Evolutionary conservation across 1,140 invertebrate genomes (phyloP).

Genomic region (Nebria ingens): DNA sequence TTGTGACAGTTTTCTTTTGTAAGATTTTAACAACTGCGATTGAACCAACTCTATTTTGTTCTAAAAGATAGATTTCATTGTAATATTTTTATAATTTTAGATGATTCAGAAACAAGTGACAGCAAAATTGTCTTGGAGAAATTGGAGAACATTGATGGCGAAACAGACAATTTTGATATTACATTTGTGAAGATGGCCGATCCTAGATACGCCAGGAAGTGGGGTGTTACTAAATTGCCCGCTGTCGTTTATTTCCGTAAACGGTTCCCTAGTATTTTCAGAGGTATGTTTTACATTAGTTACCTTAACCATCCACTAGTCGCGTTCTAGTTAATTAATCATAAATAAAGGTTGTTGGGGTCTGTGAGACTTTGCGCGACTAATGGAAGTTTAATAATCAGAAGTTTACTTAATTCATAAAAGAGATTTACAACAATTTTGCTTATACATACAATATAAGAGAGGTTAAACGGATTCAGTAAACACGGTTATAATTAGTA

Average conservation of each 20-base stretch:
- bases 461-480: too few species aligned
- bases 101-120: slow-evolving; percentile 67
- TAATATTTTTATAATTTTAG: slow-evolving; percentile 35
- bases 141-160: slow-evolving; percentile 84
- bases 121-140: slow-evolving; percentile 70
- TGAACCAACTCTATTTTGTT: not conserved
- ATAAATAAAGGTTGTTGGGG: too few species aligned
- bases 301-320: too few species aligned
- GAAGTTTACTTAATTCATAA: not conserved
- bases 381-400: too few species aligned
- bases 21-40: slow-evolving; percentile 38
- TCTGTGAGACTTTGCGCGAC: too few species aligned
- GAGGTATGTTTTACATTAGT: slow-evolving; percentile 53
- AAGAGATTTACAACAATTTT: slow-evolving; percentile 10
- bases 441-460: too few species aligned
- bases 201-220: slow-evolving; percentile 81
- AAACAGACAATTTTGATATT: slow-evolving; percentile 89
- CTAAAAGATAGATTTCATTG: slow-evolving; percentile 3
- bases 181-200: slow-evolving; percentile 93
- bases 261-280: slow-evolving; percentile 87
- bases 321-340: too few species aligned
- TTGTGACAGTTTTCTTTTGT: slow-evolving; percentile 92
- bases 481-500: too few species aligned
- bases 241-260: slow-evolving; percentile 89
- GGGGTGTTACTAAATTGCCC: slow-evolving; percentile 87